These are phyloP conservation scores for Toxotes chatareus DNA, from an alignment of 2,113 vertebrate species.

Conservation along the genomic window DNA sequence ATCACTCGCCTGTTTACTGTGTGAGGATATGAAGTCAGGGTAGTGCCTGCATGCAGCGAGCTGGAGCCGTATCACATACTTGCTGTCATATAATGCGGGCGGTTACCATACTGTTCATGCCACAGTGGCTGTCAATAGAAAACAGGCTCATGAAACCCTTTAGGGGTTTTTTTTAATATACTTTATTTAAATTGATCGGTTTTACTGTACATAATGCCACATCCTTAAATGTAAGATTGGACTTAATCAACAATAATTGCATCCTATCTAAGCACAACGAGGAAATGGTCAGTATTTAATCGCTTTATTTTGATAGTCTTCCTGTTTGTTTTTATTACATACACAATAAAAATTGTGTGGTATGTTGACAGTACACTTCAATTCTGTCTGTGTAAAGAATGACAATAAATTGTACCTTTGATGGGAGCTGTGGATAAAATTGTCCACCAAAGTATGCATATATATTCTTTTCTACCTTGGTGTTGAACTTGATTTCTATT, in stretches of 20 bases:
- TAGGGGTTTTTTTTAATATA: neutral
- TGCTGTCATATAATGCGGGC: slow-evolving; percentile 21
- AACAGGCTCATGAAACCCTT: neutral
- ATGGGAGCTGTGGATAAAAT: neutral
- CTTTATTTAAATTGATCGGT: neutral
- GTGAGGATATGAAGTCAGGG: too few relatives aligned
- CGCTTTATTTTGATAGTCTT: neutral
- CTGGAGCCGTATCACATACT: neutral
- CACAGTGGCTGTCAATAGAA: neutral
- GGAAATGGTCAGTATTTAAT: neutral
- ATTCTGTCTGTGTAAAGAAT: neutral
- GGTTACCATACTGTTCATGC: slow-evolving; percentile 16
- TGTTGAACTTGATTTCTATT: neutral
- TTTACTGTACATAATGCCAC: neutral
- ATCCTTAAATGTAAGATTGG: neutral
- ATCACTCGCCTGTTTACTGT: neutral
- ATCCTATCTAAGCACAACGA: neutral
- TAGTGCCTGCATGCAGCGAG: neutral
- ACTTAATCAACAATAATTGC: neutral
- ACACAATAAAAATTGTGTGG: neutral
- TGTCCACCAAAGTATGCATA: neutral
- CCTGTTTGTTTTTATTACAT: neutral
- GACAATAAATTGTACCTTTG: neutral
- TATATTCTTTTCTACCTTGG: neutral
- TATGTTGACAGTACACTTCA: neutral